Base-by-base conservation (phyloP, 23 tunicate genomes). In the Clavelina lepadiformis region DNA sequence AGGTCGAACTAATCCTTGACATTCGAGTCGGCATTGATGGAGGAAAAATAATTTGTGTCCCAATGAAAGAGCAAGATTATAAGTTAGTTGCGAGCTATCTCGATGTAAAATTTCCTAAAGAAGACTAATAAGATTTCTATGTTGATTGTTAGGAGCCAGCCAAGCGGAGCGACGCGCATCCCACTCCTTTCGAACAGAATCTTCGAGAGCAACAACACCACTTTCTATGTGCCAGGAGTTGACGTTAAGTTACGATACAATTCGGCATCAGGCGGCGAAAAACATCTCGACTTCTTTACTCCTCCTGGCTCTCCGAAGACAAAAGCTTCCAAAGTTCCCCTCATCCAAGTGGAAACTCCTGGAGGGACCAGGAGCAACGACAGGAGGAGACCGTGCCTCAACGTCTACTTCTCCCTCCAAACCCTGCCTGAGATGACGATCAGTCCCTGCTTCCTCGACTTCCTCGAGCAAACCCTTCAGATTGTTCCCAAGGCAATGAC, bases 361-460 rank as follows among this genome's bases (percentile, higher is more conserved):
- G 68, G 78, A 26, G 78, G 78, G 31, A 45, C 61, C 27, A 25
- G 32, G 24, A 49, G 35, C 31, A 22, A 29, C 61, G 3, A 28
- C 61, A 33, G 57, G 19, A 72, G 72, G 46, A 41, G 76, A 25
- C 77, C 80, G 18, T 81, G 79, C 26, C 72, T 89, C 7, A 65
- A 72, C 57, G 64, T 76, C 32, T 70, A 74, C 63, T 54, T 89
- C 53, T 49, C 67, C 64, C 49, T 89, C 36, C 89, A 89, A 46
- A 81, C 97, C 2, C 83, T 89, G 8, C 97, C 97, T 41, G 91
- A 93, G 64, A 93, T 69, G 80, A 69, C 74, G 41, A 93, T 93
- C 62, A 74, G 83, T 53, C 98, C 98, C 0, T 76, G 68, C 69
- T 67, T 93, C 76, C 78, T 93, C 20, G 98, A 93, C 56, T 93